Percentiles rank a stretch among this genome's conserved stretches.
phyloP scores from a whole-genome alignment of 2,113 vertebrate species.

The Columbina picui region DNA sequence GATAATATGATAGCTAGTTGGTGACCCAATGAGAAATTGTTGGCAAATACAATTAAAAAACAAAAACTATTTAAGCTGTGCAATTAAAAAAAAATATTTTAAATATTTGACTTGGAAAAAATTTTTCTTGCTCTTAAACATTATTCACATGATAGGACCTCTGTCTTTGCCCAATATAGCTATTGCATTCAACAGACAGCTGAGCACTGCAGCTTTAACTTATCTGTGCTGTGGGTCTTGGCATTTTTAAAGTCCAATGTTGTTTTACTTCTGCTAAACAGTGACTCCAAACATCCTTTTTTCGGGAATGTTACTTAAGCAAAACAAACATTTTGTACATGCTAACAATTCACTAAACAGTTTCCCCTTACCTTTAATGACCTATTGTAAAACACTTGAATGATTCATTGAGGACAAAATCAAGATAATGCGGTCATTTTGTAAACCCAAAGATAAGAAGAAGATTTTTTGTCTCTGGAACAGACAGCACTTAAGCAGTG shows the following conservation, averaged over 20 bases:
- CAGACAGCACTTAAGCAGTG: background rate
- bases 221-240: background rate
- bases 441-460: background rate
- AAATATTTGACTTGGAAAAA: background rate
- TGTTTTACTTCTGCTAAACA: background rate
- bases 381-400: background rate
- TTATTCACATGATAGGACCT: background rate
- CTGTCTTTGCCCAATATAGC: background rate
- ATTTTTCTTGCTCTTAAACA: background rate
- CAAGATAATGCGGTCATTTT: background rate
- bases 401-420: background rate
- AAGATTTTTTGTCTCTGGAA: background rate
- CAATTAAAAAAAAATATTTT: background rate
- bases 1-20: background rate
- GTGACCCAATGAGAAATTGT: background rate
- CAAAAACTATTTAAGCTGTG: background rate
- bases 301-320: background rate
- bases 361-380: conserved; percentile 22
- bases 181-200: background rate
- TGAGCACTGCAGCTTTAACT: background rate
- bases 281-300: background rate
- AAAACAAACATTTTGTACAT: background rate
- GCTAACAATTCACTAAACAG: background rate
- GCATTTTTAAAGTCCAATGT: background rate
- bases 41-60: background rate